Percentiles rank a stretch among this genome's conserved stretches.
Evolutionary conservation across 2,797 vertebrate genomes (phyloP).

Genomic region (Peromyscus nudipes): DNA sequence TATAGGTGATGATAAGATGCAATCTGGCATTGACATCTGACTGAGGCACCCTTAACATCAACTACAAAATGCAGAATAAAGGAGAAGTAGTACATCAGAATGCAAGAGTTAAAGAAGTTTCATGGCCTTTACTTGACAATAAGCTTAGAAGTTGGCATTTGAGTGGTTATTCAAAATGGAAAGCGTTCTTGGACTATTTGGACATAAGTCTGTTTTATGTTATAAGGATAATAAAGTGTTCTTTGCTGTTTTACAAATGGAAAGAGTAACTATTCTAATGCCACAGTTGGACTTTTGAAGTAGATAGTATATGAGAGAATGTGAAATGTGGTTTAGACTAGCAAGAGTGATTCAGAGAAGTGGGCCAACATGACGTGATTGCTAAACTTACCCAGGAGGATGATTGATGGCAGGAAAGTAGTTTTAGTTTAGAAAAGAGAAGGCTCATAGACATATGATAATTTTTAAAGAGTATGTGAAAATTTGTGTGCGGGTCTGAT

Average conservation of each 20-base stretch:
- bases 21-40: neutral
- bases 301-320: neutral
- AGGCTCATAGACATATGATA: too few relatives aligned
- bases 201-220: neutral
- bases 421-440: neutral
- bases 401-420: neutral
- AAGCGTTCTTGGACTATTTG: neutral
- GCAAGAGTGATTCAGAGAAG: neutral
- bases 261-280: neutral
- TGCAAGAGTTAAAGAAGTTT: neutral
- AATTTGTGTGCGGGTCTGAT: neutral
- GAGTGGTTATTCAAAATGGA: neutral
- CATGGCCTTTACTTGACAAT: neutral
- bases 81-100: neutral
- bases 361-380: neutral
- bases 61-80: neutral
- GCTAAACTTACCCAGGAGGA: neutral
- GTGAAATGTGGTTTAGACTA: neutral
- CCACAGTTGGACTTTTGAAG: neutral
- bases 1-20: too few relatives aligned
- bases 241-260: neutral
- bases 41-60: neutral
- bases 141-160: neutral
- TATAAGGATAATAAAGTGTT: neutral
- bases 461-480: neutral